Conservation (phyloP, 2,113 vertebrate genomes). For the Corythornis madagascariensis region DNA sequence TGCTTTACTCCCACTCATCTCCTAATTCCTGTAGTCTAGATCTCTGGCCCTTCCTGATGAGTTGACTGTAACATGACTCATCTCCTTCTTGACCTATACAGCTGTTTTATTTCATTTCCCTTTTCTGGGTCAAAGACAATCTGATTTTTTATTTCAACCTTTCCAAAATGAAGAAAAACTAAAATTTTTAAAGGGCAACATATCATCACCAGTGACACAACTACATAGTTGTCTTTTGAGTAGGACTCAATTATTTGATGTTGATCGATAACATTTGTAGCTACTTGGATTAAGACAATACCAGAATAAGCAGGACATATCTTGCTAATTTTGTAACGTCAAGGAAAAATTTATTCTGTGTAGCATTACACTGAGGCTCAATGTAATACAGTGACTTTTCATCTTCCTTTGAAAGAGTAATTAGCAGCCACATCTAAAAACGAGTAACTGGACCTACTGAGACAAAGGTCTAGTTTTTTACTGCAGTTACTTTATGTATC, state of each 20-base stretch:
- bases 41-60: conserved; percentile 46
- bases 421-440: conserved; percentile 38
- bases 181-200: conserved; percentile 24
- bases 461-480: conserved; percentile 14
- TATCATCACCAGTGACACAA: background rate
- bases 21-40: conserved; percentile 53
- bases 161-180: conserved; percentile 10
- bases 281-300: background rate
- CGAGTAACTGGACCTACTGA: background rate
- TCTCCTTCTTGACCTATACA: conserved; percentile 52
- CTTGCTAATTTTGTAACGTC: background rate
- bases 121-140: conserved; percentile 33
- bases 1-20: conserved; percentile 43
- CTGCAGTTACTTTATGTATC: background rate
- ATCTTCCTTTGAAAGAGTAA: conserved; percentile 17
- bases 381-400: background rate
- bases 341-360: background rate
- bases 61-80: conserved; percentile 49
- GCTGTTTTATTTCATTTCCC: conserved; percentile 63
- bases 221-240: background rate
- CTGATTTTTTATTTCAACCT: conserved; percentile 33
- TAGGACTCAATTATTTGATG: background rate
- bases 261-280: background rate
- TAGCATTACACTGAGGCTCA: background rate
- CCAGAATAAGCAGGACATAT: background rate